Conservation (phyloP, 2,888 invertebrate genomes). For the Meganola albula region DNA sequence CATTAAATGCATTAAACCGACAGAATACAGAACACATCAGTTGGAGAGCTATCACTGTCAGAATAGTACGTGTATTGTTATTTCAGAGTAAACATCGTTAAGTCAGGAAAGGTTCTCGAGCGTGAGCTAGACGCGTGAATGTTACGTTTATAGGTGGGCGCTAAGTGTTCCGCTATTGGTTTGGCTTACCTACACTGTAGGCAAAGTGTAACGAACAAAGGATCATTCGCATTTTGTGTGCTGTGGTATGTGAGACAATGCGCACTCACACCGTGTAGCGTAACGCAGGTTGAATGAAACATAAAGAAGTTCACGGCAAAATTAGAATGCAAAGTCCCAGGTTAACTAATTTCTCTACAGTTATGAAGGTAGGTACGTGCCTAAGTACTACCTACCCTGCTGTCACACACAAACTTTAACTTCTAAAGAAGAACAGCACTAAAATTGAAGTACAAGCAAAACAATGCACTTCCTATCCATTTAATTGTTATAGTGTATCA, state of each 20-base stretch:
- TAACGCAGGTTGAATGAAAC: slow-evolving; percentile 70
- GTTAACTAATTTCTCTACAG: slow-evolving; percentile 25
- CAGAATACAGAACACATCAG: slow-evolving; percentile 28
- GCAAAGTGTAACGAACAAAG: slow-evolving; percentile 67
- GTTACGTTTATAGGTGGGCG: slow-evolving; percentile 57
- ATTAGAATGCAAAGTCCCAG: slow-evolving; percentile 32
- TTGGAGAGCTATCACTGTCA: slow-evolving; percentile 46
- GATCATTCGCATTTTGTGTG: slow-evolving; percentile 60
- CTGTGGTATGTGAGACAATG: slow-evolving; percentile 61
- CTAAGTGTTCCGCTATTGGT: slow-evolving; percentile 56
- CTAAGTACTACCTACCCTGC: too few species aligned
- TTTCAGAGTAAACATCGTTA: slow-evolving; percentile 56
- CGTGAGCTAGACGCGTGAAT: slow-evolving; percentile 45
- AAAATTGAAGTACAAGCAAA: too few species aligned
- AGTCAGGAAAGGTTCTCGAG: slow-evolving; percentile 42
- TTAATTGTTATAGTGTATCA: too few species aligned
- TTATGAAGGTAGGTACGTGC: too few species aligned
- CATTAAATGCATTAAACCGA: slow-evolving; percentile 17
- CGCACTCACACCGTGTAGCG: slow-evolving; percentile 55
- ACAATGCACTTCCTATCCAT: too few species aligned
- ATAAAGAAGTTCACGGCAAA: slow-evolving; percentile 59
- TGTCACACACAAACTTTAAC: too few species aligned
- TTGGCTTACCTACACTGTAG: slow-evolving; percentile 58
- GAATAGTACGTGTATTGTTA: slow-evolving; percentile 45
- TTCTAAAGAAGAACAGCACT: slow-evolving; percentile 23